A percentile compares a stretch with the other conserved stretches of the same genome.
Evolutionary conservation across 2,797 vertebrate species (phyloP).

Genomic region (Ambastaia sidthimunki): DNA sequence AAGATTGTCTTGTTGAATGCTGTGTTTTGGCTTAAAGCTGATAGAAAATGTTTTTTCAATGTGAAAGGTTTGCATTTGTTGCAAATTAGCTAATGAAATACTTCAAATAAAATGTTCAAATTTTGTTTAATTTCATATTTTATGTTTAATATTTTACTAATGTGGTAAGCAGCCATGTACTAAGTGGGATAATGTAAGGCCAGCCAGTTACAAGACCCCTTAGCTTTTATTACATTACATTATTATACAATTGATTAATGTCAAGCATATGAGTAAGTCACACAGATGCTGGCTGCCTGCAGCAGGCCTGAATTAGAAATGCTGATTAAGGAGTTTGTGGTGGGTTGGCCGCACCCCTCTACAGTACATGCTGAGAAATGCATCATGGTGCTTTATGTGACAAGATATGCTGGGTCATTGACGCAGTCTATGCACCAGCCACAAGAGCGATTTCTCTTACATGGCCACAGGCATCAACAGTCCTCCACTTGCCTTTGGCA

Average conservation of each 20-base stretch:
- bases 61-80: no score
- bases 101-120: no score
- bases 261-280: not conserved
- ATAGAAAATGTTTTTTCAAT: no score
- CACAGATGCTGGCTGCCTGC: conserved; percentile 7
- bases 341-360: conserved; percentile 16
- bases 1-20: no score
- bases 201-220: no score
- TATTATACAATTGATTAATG: not conserved
- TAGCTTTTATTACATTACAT: no score
- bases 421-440: conserved; percentile 21
- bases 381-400: conserved; percentile 17
- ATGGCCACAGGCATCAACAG: not conserved
- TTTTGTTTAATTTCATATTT: no score
- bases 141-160: no score
- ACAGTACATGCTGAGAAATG: conserved; percentile 33
- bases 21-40: no score
- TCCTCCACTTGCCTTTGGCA: conserved; percentile 10
- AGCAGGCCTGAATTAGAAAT: conserved; percentile 45
- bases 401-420: conserved; percentile 31
- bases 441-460: not conserved
- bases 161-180: no score
- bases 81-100: no score
- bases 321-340: conserved; percentile 50
- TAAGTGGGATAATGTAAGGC: no score